These are phyloP conservation scores for Cataglyphis cursor DNA, from an alignment of 2,888 invertebrate genomes.

Conservation along the genomic window DNA sequence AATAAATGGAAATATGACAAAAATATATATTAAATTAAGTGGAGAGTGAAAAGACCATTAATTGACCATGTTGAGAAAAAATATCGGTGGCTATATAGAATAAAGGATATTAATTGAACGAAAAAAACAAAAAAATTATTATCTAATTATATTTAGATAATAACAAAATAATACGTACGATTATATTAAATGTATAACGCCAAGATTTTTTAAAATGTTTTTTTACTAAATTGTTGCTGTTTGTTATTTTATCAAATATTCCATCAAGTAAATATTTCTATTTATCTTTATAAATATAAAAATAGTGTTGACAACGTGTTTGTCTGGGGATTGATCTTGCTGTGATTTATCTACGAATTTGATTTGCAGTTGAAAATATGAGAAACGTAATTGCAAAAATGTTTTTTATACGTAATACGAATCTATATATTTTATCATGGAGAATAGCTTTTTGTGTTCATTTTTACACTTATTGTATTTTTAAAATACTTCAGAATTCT, in stretches of 20 bases:
- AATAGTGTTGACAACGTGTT: not conserved
- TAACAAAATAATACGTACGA: not conserved
- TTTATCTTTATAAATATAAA: not conserved
- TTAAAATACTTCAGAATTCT: not conserved
- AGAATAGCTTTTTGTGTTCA: not conserved
- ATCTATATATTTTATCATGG: not conserved
- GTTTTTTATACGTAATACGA: not conserved
- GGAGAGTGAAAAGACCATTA: not conserved
- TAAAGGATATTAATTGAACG: not conserved
- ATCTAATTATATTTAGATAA: not conserved
- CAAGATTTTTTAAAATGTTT: not conserved
- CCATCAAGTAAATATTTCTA: conserved; percentile 9
- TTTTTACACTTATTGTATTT: not conserved
- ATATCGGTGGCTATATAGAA: not conserved
- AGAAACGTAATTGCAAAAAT: not conserved
- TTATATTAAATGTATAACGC: conserved; percentile 1
- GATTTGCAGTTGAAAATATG: not conserved
- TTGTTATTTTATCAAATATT: conserved; percentile 1
- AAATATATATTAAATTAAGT: not conserved
- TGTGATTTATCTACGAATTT: conserved; percentile 22
- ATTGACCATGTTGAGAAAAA: not conserved
- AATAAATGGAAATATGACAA: not conserved
- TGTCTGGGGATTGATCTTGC: not conserved
- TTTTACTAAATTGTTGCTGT: conserved; percentile 12
- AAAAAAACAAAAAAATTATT: too few species aligned